These are phyloP conservation scores for Chloropsis hardwickii DNA, from an alignment of 2,113 vertebrate species.

Conservation along the genomic window DNA sequence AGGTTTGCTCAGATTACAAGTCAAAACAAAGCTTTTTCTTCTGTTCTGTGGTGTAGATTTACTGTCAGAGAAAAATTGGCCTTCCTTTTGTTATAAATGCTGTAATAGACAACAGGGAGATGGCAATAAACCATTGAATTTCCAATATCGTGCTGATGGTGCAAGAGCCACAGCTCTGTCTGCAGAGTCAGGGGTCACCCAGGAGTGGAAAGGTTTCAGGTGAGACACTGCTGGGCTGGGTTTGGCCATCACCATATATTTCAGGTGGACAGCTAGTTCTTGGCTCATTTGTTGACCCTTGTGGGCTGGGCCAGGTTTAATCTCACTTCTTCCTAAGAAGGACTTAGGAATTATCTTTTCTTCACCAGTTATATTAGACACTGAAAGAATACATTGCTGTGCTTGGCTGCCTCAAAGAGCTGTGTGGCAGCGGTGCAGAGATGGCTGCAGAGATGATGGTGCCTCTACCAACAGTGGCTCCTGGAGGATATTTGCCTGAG, in stretches of 20 bases:
- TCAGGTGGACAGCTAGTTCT: background rate
- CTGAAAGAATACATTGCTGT: background rate
- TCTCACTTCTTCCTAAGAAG: background rate
- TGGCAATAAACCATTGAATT: background rate
- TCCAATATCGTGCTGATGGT: background rate
- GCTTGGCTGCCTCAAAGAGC: fast-evolving
- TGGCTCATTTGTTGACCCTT: background rate
- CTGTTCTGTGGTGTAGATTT: background rate
- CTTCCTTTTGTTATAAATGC: background rate
- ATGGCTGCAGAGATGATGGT: background rate
- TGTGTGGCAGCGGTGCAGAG: fast-evolving
- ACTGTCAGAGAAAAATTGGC: background rate
- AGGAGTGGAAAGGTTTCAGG: background rate
- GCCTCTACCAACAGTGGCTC: fast-evolving
- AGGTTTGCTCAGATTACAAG: background rate
- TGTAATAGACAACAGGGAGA: background rate
- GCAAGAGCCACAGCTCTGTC: background rate
- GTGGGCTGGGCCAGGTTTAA: background rate
- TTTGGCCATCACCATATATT: background rate
- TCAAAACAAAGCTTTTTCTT: constrained; percentile 27
- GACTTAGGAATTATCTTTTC: background rate
- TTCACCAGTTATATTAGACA: background rate
- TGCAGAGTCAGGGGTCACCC: background rate
- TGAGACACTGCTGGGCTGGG: background rate
- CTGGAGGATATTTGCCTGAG: background rate